Conservation (phyloP, 2,797 vertebrate genomes). For the Hippocampus kuda region DNA sequence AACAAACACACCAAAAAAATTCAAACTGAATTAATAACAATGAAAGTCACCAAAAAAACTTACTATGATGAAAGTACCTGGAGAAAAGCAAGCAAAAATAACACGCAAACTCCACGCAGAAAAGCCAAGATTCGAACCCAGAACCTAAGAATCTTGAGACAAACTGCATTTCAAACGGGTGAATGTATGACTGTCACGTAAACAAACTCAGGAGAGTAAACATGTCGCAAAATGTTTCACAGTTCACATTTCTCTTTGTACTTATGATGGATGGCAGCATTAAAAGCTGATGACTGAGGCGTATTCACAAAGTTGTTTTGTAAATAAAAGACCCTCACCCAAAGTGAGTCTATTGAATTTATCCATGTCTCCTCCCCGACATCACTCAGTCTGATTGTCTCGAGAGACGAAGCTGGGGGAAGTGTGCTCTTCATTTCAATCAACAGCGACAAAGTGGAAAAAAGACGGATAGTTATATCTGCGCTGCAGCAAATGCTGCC, state of each 20-base stretch:
- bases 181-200: not conserved
- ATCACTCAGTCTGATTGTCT: not conserved
- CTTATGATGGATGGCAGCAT: not conserved
- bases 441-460: not conserved
- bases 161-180: no score
- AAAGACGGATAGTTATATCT: not conserved
- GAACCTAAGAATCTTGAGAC: no score
- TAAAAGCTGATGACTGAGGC: not conserved
- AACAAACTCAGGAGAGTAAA: not conserved
- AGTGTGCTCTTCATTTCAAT: not conserved
- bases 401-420: not conserved
- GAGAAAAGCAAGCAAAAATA: no score
- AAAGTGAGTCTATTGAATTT: not conserved
- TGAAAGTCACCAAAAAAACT: no score
- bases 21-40: no score
- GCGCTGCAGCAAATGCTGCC: not conserved
- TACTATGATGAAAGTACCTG: no score
- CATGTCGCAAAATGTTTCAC: not conserved
- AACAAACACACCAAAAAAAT: no score
- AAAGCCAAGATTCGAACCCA: no score
- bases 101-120: no score
- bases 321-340: not conserved
- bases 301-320: constrained; percentile 2
- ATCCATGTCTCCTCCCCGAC: not conserved
- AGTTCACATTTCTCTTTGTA: not conserved